Evolutionary conservation across 2,888 invertebrate genomes (phyloP).

Genomic region (Hyposoter didymator): DNA sequence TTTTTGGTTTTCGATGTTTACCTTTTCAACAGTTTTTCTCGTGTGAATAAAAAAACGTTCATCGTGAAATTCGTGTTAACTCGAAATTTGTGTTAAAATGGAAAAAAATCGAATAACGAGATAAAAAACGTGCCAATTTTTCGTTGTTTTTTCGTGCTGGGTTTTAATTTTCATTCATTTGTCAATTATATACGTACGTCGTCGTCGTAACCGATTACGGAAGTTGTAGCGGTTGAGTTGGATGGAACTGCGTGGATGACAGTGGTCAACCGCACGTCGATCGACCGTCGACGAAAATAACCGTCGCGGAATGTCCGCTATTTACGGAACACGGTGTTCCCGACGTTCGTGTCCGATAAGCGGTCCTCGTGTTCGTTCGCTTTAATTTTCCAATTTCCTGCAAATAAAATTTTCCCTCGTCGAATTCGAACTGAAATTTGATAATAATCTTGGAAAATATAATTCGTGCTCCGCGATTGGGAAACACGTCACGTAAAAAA

Average conservation of each 20-base stretch:
- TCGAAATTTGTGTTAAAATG: not conserved
- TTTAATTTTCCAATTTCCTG: not conserved
- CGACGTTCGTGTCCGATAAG: conserved; percentile 68
- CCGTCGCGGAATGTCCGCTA: conserved; percentile 74
- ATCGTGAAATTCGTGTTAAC: too few relatives aligned
- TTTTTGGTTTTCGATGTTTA: conserved; percentile 25
- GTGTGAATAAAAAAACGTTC: too few relatives aligned
- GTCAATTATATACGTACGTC: not conserved
- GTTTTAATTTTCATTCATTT: not conserved
- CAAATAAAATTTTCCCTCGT: not conserved
- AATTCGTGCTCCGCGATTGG: not conserved
- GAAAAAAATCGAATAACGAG: not conserved
- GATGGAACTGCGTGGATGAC: conserved; percentile 59
- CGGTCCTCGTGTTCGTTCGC: conserved; percentile 52
- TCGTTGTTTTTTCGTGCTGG: not conserved
- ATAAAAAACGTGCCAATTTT: not conserved
- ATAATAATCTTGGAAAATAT: not conserved
- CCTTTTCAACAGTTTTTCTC: not conserved
- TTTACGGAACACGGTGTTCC: conserved; percentile 70
- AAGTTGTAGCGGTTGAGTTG: conserved; percentile 11
- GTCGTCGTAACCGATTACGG: not conserved
- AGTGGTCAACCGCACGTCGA: conserved; percentile 66
- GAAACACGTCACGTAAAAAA: too few relatives aligned
- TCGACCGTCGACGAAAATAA: conserved; percentile 73
- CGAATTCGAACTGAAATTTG: not conserved